These are phyloP conservation scores for Girardia tigrina DNA, from an alignment of 2,888 invertebrate species.

Conservation along the genomic window DNA sequence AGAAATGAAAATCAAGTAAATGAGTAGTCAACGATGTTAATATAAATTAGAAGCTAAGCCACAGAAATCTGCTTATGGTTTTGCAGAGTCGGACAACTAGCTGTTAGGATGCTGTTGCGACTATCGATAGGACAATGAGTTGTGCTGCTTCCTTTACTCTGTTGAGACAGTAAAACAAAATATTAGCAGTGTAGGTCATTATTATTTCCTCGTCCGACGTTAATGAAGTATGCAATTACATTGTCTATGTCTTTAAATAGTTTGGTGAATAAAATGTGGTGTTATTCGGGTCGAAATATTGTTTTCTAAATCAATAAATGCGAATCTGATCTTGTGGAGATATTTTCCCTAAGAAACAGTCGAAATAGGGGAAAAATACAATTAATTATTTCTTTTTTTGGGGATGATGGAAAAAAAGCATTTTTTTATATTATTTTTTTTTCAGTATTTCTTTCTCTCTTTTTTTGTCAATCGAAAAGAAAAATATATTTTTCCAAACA, in stretches of 20 bases:
- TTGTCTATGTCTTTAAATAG: constrained; percentile 10
- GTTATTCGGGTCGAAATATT: background rate
- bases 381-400: background rate
- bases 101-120: constrained; percentile 12
- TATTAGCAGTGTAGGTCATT: constrained; percentile 12
- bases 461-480: too few species aligned
- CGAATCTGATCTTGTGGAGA: constrained; percentile 3
- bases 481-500: too few species aligned
- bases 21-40: background rate
- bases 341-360: background rate
- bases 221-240: constrained; percentile 23
- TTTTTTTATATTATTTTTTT: too few species aligned
- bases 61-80: background rate
- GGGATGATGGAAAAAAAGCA: background rate
- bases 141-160: constrained; percentile 13
- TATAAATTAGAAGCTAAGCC: constrained; percentile 12
- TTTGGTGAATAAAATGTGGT: background rate
- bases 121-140: constrained; percentile 19
- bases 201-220: constrained; percentile 15
- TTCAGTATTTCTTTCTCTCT: too few species aligned
- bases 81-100: background rate
- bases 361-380: background rate
- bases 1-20: background rate
- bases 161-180: constrained; percentile 20
- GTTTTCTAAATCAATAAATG: constrained; percentile 16